These are phyloP conservation scores for Marmota monax DNA, from an alignment of 2,113 vertebrate genomes.

Conservation along the genomic window DNA sequence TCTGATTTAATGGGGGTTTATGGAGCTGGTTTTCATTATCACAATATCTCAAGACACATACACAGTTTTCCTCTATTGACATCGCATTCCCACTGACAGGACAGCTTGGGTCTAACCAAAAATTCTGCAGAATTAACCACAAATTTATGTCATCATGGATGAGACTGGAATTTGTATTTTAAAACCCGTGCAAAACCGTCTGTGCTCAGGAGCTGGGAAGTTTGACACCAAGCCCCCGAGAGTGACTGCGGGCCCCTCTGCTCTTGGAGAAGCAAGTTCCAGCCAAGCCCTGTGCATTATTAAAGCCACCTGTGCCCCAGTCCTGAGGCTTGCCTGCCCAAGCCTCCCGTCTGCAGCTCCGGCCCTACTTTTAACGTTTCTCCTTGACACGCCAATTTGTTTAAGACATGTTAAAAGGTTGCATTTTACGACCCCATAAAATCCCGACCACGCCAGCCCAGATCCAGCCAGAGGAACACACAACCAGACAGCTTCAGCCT, in stretches of 20 bases:
- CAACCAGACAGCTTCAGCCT: conserved; percentile 46
- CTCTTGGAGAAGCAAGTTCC: background rate
- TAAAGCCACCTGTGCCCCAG: conserved; percentile 63
- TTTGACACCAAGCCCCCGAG: background rate
- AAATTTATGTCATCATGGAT: conserved; percentile 48
- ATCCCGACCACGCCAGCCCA: conserved; percentile 54
- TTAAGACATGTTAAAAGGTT: conserved; percentile 72
- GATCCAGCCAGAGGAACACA: background rate
- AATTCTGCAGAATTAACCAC: conserved; percentile 50
- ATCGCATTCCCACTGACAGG: conserved; percentile 48
- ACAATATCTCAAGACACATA: conserved; percentile 70
- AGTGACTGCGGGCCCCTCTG: background rate
- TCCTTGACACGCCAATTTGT: conserved; percentile 69
- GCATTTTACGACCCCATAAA: conserved; percentile 71
- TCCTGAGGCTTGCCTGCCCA: accelerated
- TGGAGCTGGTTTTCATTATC: conserved; percentile 72
- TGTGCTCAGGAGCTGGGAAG: background rate
- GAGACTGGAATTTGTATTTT: background rate
- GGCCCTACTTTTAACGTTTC: background rate
- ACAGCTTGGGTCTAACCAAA: conserved; percentile 49
- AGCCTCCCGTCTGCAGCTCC: background rate
- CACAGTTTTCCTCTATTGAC: conserved; percentile 43
- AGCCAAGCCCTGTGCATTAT: conserved; percentile 57
- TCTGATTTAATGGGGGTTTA: conserved; percentile 61
- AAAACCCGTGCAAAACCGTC: background rate